These are phyloP conservation scores for Neotoma lepida DNA, from an alignment of 2,113 vertebrate species.

Conservation along the genomic window DNA sequence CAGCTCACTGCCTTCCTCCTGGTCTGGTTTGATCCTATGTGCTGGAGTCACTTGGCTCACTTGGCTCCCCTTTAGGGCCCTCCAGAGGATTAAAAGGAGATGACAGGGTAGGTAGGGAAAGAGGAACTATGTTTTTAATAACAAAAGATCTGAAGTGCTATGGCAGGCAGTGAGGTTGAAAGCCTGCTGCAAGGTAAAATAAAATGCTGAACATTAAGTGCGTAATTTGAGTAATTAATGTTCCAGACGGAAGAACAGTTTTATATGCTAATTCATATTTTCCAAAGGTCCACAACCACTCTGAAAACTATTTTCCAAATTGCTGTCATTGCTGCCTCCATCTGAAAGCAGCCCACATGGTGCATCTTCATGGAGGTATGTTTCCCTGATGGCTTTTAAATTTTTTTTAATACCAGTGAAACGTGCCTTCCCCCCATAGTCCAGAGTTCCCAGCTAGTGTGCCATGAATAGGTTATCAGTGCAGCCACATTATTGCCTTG, in stretches of 20 bases:
- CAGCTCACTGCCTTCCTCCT: not conserved
- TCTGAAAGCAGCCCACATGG: slow-evolving; percentile 42
- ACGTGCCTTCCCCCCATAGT: not conserved
- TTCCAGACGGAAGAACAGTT: slow-evolving; percentile 74
- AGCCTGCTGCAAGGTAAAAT: slow-evolving; percentile 72
- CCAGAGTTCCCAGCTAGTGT: not conserved
- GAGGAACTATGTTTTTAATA: not conserved
- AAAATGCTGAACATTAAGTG: slow-evolving; percentile 65
- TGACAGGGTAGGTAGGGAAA: not conserved
- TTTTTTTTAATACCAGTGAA: not conserved
- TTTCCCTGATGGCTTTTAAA: slow-evolving; percentile 42
- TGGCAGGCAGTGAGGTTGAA: slow-evolving; percentile 46
- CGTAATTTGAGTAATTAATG: slow-evolving; percentile 82
- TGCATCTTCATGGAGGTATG: not conserved
- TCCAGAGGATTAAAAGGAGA: not conserved
- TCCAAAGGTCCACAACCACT: slow-evolving; percentile 69
- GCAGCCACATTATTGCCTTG: not conserved
- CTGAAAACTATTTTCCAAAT: slow-evolving; percentile 64
- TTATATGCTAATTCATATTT: slow-evolving; percentile 75
- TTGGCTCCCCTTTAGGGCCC: not conserved
- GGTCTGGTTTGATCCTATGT: not conserved
- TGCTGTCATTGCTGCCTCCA: slow-evolving; percentile 30
- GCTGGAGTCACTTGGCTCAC: not conserved
- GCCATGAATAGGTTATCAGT: not conserved
- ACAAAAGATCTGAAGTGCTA: not conserved